phyloP scores from a whole-genome alignment of 2,888 invertebrate genomes.

The Hermaeophaga mercurialis region DNA sequence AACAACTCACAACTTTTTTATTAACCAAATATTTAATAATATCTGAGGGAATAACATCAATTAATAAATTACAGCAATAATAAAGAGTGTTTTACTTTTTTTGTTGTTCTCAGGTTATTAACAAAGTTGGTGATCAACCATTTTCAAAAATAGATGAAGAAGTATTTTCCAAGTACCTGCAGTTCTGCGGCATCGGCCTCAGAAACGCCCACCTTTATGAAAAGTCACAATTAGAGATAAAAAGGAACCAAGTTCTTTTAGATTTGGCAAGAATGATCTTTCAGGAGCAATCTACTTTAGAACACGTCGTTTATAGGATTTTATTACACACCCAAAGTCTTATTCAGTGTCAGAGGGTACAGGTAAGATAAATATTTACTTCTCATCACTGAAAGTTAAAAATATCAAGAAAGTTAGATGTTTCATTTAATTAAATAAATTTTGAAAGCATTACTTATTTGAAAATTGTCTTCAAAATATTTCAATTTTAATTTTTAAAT shows the following conservation, averaged over 20 bases:
- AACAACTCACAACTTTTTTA: too few species aligned
- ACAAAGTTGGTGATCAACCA: conserved; percentile 83
- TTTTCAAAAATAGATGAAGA: conserved; percentile 88
- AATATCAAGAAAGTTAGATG: too few species aligned
- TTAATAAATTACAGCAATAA: too few species aligned
- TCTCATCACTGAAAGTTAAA: too few species aligned
- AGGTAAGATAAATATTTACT: too few species aligned
- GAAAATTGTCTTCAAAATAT: too few species aligned
- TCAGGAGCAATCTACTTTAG: conserved; percentile 95
- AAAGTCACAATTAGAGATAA: conserved; percentile 92
- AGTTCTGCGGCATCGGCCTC: conserved; percentile 95
- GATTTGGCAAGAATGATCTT: conserved; percentile 96
- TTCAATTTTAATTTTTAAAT: too few species aligned
- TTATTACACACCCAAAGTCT: conserved; percentile 92
- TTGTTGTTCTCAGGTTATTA: conserved; percentile 71
- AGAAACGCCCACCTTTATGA: conserved; percentile 96
- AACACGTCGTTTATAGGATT: conserved; percentile 92
- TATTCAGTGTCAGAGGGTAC: conserved; percentile 93
- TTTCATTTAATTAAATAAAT: too few species aligned
- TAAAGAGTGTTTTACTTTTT: neutral
- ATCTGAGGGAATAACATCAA: too few species aligned
- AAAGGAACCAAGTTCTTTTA: conserved; percentile 91
- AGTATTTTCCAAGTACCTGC: conserved; percentile 89
- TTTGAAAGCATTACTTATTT: too few species aligned
- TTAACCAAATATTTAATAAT: too few species aligned